Base-by-base conservation (phyloP, 37 sponge, comb jelly and placozoan species). In the Hormiphora californensis region DNA sequence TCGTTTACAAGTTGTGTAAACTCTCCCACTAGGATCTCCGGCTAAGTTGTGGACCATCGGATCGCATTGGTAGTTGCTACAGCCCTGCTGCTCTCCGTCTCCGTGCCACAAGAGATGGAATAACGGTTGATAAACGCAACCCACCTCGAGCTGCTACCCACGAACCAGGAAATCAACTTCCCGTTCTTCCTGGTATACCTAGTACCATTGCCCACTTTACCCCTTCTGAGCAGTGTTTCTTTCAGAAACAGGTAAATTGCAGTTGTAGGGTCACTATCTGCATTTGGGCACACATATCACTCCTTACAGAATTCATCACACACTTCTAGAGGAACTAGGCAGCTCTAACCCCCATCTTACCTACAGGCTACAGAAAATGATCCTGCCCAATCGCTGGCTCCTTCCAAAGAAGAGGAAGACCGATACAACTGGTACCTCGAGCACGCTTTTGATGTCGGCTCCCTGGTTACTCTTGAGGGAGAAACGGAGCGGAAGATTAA, bases 341-440 rank as follows among this genome's bases (percentile, higher is more conserved):
- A n/a, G n/a, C n/a, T n/a, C n/a, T n/a, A n/a, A n/a, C n/a, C n/a
- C n/a, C n/a, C n/a, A n/a, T n/a, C n/a, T n/a, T n/a, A n/a, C n/a
- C n/a, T 49, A 17, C 53, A 49, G 53, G 12, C 12, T 49, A 15
- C 53, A 17, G 28, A 30, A 57, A 30, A 23, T 4, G 59, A 57
- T 30, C 59, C 25, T 12, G 5, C 22, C 59, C 19, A 57, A 23
- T 73, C 43, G 21, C 38, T 73, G 46, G 39, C 21, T 5, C 36
- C 81, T 3, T 43, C 28, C 43, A 3, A 9, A 2, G 43, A 37
- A 25, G 81, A 73, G 21, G 35, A n/a, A n/a, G 4, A 17, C 19
- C 81, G 81, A 1, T 73, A 73, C 25, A 73, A 73, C 25, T 73
- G 81, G 81, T 73, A 73, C 25, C 38, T 73, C 25, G 81, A 73